A percentile compares a stretch with the other conserved stretches of the same genome.
Conservation (phyloP, 2,888 invertebrate genomes). For the Harmothoe impar region DNA sequence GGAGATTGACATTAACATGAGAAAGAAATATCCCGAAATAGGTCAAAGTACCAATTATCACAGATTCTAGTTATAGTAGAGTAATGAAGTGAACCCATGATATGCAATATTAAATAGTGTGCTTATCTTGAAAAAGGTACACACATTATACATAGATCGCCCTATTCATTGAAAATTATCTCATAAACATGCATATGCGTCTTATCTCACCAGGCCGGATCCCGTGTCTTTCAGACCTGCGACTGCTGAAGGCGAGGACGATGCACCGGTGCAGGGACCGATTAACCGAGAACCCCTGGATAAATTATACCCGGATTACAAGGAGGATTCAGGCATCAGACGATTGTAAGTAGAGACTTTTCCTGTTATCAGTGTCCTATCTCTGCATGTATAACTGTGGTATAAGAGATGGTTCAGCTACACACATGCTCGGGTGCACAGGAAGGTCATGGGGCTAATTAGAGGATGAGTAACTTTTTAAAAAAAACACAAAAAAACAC, state of each 20-base stretch:
- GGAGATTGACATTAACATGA: too few species aligned
- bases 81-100: too few species aligned
- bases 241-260: conserved; percentile 81
- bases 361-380: neutral
- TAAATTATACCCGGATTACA: conserved; percentile 93
- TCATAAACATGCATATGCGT: neutral
- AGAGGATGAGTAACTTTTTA: too few species aligned
- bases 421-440: too few species aligned
- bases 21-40: too few species aligned
- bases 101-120: too few species aligned
- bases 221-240: conserved; percentile 46
- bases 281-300: conserved; percentile 98
- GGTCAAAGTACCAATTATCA: too few species aligned
- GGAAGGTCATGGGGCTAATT: too few species aligned
- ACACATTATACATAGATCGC: too few species aligned
- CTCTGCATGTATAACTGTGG: neutral
- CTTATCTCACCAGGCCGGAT: conserved; percentile 25
- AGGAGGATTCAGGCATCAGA: conserved; percentile 87
- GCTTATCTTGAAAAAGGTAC: too few species aligned
- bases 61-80: too few species aligned
- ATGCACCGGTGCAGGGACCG: conserved; percentile 97
- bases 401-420: neutral
- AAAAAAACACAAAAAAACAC: too few species aligned
- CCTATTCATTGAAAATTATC: neutral
- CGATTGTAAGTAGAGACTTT: conserved; percentile 81